These are phyloP conservation scores for Entomobrya proxima DNA, from an alignment of 2,888 invertebrate genomes.

Conservation along the genomic window DNA sequence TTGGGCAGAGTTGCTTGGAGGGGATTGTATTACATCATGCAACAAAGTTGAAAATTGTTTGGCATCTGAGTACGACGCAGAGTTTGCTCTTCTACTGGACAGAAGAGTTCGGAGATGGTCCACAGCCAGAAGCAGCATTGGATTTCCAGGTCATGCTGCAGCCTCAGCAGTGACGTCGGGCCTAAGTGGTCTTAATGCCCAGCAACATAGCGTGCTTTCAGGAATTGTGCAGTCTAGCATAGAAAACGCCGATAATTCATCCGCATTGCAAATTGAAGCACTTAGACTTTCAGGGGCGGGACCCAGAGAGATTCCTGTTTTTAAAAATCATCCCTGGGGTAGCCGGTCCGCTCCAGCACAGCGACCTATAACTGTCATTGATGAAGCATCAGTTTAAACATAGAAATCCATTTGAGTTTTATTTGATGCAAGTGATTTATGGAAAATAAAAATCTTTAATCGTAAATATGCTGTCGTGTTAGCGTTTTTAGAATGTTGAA, in stretches of 20 bases:
- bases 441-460: no score
- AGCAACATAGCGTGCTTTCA: slow-evolving; percentile 55
- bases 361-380: slow-evolving; percentile 72
- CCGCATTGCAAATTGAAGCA: slow-evolving; percentile 47
- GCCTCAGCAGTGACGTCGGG: slow-evolving; percentile 67
- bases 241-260: slow-evolving; percentile 36
- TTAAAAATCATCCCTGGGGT: slow-evolving; percentile 71
- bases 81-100: slow-evolving; percentile 86
- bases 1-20: slow-evolving; percentile 73
- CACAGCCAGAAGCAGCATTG: slow-evolving; percentile 79
- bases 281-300: slow-evolving; percentile 34
- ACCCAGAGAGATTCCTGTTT: slow-evolving; percentile 70
- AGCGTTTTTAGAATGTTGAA: no score
- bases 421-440: not conserved
- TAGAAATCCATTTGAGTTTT: not conserved
- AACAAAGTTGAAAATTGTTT: slow-evolving; percentile 82
- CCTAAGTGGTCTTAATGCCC: slow-evolving; percentile 67
- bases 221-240: slow-evolving; percentile 48
- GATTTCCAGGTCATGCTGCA: slow-evolving; percentile 57
- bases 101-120: slow-evolving; percentile 86
- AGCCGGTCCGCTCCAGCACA: slow-evolving; percentile 63
- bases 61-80: slow-evolving; percentile 79
- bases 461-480: no score
- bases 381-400: slow-evolving; percentile 68
- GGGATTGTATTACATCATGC: slow-evolving; percentile 88